These are phyloP conservation scores for Volucella inanis DNA, from an alignment of 2,888 invertebrate genomes.

Conservation along the genomic window DNA sequence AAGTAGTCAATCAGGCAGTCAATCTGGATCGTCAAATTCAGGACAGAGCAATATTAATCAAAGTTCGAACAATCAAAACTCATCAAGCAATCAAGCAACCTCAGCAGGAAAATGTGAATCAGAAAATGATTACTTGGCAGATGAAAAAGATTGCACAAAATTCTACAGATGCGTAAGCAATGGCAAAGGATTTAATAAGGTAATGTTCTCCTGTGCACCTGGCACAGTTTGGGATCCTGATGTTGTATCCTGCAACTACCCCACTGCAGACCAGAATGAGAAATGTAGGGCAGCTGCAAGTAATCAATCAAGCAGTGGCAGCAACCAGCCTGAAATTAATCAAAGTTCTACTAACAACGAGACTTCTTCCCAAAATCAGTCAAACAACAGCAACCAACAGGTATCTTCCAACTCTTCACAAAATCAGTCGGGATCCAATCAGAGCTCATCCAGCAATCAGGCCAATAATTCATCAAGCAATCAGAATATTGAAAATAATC, in stretches of 20 bases:
- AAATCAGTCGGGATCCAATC: constrained; percentile 52
- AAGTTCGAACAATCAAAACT: constrained; percentile 68
- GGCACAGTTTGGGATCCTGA: constrained; percentile 87
- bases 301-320: constrained; percentile 10
- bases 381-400: constrained; percentile 27
- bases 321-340: constrained; percentile 22
- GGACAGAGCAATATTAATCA: constrained; percentile 66
- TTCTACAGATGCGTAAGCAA: constrained; percentile 88
- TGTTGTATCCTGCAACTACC: constrained; percentile 80
- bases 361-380: constrained; percentile 8
- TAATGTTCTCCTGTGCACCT: constrained; percentile 86
- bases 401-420: constrained; percentile 23
- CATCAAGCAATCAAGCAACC: constrained; percentile 48
- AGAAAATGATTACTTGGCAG: constrained; percentile 83
- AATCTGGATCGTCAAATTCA: constrained; percentile 62
- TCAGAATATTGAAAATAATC: not conserved
- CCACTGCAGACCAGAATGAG: constrained; percentile 80
- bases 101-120: constrained; percentile 81
- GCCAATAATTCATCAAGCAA: constrained; percentile 23
- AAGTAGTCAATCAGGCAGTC: constrained; percentile 46
- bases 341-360: not conserved
- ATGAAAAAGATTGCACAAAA: constrained; percentile 85
- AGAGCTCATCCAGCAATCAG: constrained; percentile 57
- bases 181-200: constrained; percentile 85
- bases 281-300: constrained; percentile 76